These are phyloP conservation scores for Hippocampus mohnikei DNA, from an alignment of 2,113 vertebrate genomes.

Conservation along the genomic window DNA sequence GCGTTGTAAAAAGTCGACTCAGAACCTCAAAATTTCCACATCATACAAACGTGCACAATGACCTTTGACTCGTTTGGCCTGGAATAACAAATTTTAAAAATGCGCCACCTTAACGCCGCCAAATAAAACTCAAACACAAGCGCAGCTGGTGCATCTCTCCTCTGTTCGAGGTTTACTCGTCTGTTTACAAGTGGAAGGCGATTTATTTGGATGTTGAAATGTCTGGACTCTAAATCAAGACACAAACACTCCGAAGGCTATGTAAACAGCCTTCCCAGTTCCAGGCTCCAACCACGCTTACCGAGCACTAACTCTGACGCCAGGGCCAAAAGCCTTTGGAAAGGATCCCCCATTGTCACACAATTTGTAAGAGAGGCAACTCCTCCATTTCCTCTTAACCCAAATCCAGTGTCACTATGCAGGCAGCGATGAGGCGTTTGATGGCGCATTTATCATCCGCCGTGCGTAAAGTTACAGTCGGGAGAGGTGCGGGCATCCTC, in stretches of 20 bases:
- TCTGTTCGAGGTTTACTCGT: slow-evolving; percentile 46
- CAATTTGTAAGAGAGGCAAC: slow-evolving; percentile 29
- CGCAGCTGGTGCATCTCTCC: slow-evolving; percentile 54
- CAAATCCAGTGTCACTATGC: slow-evolving; percentile 9
- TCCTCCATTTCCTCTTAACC: slow-evolving; percentile 16
- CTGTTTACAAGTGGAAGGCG: slow-evolving; percentile 52
- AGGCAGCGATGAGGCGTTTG: slow-evolving; percentile 18
- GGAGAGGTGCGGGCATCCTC: slow-evolving; percentile 21
- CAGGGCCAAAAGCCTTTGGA: slow-evolving; percentile 46
- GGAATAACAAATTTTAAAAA: slow-evolving; percentile 24
- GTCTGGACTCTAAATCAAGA: slow-evolving; percentile 65
- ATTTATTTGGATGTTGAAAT: slow-evolving; percentile 67
- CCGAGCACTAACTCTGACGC: slow-evolving; percentile 46
- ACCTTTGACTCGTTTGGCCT: slow-evolving; percentile 17
- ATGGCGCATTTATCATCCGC: slow-evolving; percentile 19
- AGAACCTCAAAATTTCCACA: neutral
- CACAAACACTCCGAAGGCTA: slow-evolving; percentile 66
- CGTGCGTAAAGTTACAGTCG: slow-evolving; percentile 20
- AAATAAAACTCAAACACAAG: slow-evolving; percentile 47
- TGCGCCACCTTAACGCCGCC: slow-evolving; percentile 8
- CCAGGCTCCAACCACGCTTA: slow-evolving; percentile 47
- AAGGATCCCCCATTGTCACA: slow-evolving; percentile 30
- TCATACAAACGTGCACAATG: slow-evolving; percentile 11
- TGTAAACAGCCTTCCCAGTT: slow-evolving; percentile 62
- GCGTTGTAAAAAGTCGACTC: too few species aligned